Conservation (phyloP, 2,113 vertebrate genomes). For the Entosphenus tridentatus region DNA sequence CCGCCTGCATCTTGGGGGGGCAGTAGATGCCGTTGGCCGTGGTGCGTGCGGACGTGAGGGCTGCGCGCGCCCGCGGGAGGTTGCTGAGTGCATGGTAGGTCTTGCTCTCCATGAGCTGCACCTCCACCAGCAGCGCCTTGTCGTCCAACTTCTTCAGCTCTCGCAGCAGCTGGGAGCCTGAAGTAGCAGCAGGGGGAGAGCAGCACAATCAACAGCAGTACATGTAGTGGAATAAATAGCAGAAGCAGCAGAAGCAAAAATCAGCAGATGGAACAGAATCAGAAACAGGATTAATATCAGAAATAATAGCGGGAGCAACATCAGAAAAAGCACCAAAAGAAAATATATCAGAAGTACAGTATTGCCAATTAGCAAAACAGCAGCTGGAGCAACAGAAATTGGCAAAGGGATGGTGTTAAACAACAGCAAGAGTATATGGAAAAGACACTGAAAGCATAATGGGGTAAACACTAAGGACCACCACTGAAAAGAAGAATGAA, state of each 20-base stretch:
- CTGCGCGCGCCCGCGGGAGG: conserved; percentile 84
- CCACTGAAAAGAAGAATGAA: too few relatives aligned
- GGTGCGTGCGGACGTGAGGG: conserved; percentile 87
- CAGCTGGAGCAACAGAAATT: not conserved
- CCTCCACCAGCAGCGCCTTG: conserved; percentile 92
- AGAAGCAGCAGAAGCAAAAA: too few relatives aligned
- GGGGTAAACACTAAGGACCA: too few relatives aligned
- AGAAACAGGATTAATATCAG: not conserved
- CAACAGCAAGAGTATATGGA: too few relatives aligned
- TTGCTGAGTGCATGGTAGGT: conserved; percentile 96
- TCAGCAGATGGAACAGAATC: not conserved
- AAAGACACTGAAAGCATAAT: too few relatives aligned
- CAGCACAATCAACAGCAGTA: too few relatives aligned
- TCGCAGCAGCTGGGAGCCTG: conserved; percentile 69
- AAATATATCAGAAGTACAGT: not conserved
- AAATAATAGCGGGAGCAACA: not conserved
- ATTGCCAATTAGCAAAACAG: not conserved
- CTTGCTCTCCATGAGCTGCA: conserved; percentile 92
- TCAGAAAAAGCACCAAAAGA: not conserved
- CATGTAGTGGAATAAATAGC: too few relatives aligned
- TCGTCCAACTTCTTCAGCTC: conserved; percentile 99
- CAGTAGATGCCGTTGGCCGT: conserved; percentile 98
- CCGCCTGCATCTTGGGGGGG: conserved; percentile 87
- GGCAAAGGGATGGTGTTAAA: too few relatives aligned
- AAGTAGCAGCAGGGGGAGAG: too few relatives aligned